Evolutionary conservation across 1,140 invertebrate species (phyloP).

Genomic region (Papilio machaon): DNA sequence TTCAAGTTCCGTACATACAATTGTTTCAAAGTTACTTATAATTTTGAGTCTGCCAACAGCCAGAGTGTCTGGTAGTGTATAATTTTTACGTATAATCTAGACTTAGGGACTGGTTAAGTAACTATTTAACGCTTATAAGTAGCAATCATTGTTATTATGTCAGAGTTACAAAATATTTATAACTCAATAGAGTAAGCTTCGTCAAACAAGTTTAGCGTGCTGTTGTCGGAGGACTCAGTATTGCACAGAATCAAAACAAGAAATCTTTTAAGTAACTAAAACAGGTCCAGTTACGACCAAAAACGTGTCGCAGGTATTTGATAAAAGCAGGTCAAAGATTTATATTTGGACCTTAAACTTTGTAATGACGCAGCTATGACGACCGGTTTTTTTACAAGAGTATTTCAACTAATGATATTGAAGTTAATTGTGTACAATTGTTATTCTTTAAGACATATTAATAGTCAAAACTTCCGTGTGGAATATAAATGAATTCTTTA

Average conservation of each 20-base stretch:
- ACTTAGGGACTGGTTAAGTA: no score
- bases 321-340: constrained; percentile 15
- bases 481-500: neutral
- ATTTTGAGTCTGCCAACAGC: no score
- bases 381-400: neutral
- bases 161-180: neutral
- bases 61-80: no score
- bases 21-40: no score
- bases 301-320: neutral
- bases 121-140: no score
- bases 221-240: neutral
- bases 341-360: constrained; percentile 1
- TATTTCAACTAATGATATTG: neutral
- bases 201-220: neutral
- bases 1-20: no score
- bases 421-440: neutral
- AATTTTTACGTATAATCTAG: no score
- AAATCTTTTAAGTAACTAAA: neutral
- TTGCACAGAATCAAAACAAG: neutral
- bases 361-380: neutral
- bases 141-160: no score
- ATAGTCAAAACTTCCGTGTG: neutral
- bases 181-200: neutral
- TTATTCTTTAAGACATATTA: neutral
- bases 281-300: neutral